phyloP scores from a whole-genome alignment of 53 echinoderm and acorn worm genomes.

The Holothuria leucospilota region DNA sequence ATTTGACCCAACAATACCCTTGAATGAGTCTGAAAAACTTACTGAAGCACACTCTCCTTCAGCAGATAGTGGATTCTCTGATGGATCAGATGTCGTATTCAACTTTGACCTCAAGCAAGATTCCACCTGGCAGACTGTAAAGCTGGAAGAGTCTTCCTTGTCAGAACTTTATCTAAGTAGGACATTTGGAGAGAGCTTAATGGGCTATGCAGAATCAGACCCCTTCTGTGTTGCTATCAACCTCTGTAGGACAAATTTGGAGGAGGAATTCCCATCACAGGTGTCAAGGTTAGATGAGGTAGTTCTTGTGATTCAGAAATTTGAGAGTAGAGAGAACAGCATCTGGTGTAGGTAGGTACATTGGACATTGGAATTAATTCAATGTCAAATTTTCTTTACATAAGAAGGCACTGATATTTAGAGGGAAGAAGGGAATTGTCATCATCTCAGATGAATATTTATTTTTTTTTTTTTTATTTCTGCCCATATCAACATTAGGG shows the following conservation, averaged over 20 bases:
- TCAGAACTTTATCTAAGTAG: constrained; percentile 3
- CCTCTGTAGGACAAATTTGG: neutral
- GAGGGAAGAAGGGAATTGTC: too few species aligned
- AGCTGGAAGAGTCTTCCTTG: neutral
- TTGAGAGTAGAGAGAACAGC: neutral
- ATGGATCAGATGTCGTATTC: neutral
- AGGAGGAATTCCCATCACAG: neutral
- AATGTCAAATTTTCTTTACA: too few species aligned
- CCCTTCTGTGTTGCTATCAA: constrained; percentile 31
- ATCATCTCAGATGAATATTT: too few species aligned
- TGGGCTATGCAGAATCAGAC: constrained; percentile 26
- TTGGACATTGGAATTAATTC: neutral
- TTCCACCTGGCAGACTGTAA: neutral
- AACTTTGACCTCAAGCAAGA: neutral
- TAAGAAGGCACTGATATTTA: too few species aligned
- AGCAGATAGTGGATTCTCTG: constrained; percentile 10
- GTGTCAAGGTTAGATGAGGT: constrained; percentile 13
- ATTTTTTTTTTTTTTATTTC: too few species aligned
- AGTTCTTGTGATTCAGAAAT: constrained; percentile 15
- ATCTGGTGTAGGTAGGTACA: neutral
- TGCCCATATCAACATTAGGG: too few species aligned
- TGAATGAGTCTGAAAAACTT: neutral
- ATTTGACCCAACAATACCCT: constrained; percentile 10
- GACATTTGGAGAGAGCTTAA: constrained; percentile 20
- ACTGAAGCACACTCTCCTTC: neutral